Percentiles rank a stretch among this genome's conserved stretches.
phyloP scores from a whole-genome alignment of 2,113 vertebrate genomes.

The Donacobius atricapilla region DNA sequence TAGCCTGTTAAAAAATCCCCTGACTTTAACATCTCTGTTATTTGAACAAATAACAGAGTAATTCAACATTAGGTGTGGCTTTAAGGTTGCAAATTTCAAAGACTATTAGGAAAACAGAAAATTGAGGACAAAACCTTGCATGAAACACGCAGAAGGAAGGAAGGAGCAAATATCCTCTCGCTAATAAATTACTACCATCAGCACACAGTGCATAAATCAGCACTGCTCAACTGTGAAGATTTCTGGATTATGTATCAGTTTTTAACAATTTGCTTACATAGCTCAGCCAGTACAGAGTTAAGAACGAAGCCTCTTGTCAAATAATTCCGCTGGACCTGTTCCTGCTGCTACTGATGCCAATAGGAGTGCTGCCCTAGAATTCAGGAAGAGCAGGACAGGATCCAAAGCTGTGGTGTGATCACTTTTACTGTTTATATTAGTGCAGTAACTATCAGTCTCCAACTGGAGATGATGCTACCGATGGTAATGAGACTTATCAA shows the following conservation, averaged over 20 bases:
- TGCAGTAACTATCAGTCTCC: not conserved
- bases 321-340: slow-evolving; percentile 24
- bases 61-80: not conserved
- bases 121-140: not conserved
- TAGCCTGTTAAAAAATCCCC: not conserved
- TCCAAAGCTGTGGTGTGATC: not conserved
- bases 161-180: not conserved
- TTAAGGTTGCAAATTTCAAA: not conserved
- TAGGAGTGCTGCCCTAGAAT: not conserved
- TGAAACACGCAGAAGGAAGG: not conserved
- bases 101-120: not conserved
- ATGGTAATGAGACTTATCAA: slow-evolving; percentile 19
- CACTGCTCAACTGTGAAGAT: slow-evolving; percentile 34
- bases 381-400: not conserved
- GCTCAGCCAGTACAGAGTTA: not conserved
- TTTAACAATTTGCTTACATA: slow-evolving; percentile 2
- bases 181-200: not conserved
- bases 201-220: not conserved
- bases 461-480: not conserved
- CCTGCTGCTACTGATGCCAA: slow-evolving; percentile 2
- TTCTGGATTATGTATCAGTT: slow-evolving; percentile 14
- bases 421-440: not conserved
- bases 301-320: slow-evolving; percentile 15
- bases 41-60: slow-evolving; percentile 1
- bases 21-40: not conserved